phyloP scores from a whole-genome alignment of 2,888 invertebrate genomes.

The Lasioglossum figueresi region DNA sequence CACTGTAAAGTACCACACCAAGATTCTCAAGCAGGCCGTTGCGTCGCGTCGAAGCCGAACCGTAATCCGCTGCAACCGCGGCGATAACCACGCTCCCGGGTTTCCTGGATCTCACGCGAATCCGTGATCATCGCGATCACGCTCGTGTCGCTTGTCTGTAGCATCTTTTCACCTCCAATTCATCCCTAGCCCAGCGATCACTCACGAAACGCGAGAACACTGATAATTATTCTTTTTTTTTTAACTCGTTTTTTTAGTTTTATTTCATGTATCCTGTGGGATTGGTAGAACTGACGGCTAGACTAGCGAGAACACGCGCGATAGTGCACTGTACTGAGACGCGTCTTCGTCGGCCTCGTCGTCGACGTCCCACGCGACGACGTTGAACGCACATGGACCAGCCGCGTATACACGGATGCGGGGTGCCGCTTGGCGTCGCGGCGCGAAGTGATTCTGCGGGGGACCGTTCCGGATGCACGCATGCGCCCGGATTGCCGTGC shows the following conservation, averaged over 20 bases:
- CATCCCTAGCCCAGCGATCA: neutral
- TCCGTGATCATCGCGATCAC: conserved; percentile 48
- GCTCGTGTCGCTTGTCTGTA: conserved; percentile 38
- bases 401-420: conserved; percentile 62
- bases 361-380: conserved; percentile 67
- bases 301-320: conserved; percentile 21
- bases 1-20: neutral
- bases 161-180: conserved; percentile 32
- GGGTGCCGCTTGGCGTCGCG: conserved; percentile 75
- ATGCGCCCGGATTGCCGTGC: conserved; percentile 65
- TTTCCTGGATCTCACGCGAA: conserved; percentile 41
- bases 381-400: conserved; percentile 71
- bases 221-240: neutral
- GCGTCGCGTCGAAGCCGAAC: conserved; percentile 6
- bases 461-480: conserved; percentile 58
- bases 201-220: neutral
- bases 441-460: conserved; percentile 79
- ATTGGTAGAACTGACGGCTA: neutral
- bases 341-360: conserved; percentile 42
- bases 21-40: conserved; percentile 24
- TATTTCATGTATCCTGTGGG: neutral
- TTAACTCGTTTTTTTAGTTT: neutral
- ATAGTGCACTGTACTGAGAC: neutral
- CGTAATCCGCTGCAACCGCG: conserved; percentile 31
- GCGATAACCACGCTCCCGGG: conserved; percentile 48